Conservation (phyloP, 1,140 invertebrate genomes). For the Phortica variegata region DNA sequence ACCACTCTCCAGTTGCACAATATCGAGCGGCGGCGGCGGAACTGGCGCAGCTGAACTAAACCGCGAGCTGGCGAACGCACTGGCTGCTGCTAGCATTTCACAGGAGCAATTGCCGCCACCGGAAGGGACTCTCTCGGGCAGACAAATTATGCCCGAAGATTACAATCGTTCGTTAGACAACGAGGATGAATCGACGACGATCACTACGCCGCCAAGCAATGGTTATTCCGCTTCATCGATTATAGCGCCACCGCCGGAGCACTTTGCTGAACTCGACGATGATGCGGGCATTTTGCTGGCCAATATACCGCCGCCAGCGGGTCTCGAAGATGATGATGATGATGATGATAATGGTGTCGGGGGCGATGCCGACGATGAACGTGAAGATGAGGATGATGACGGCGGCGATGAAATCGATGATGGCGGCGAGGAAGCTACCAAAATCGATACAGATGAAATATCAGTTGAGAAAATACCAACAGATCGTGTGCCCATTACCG, state of each 20-base stretch:
- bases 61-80: constrained; percentile 2
- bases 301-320: constrained; percentile 18
- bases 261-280: constrained; percentile 33
- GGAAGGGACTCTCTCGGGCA: constrained; percentile 13
- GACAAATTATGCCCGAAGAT: constrained; percentile 23
- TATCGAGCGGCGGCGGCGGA: background rate
- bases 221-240: constrained; percentile 52
- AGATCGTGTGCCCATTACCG: constrained; percentile 30
- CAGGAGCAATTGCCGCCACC: constrained; percentile 1
- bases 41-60: constrained; percentile 2
- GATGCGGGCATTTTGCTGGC: constrained; percentile 12
- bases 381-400: constrained; percentile 13
- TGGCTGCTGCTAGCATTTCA: constrained; percentile 9
- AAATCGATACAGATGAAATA: constrained; percentile 13
- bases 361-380: constrained; percentile 18
- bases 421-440: constrained; percentile 12
- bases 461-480: constrained; percentile 35
- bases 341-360: constrained; percentile 26
- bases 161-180: constrained; percentile 42
- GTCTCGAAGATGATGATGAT: constrained; percentile 9
- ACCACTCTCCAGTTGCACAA: background rate
- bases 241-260: constrained; percentile 43
- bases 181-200: constrained; percentile 52
- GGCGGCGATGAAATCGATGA: background rate
- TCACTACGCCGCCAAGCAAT: constrained; percentile 51